These are phyloP conservation scores for Stegophylla sp. DNA, from an alignment of 2,888 invertebrate species.

Conservation along the genomic window DNA sequence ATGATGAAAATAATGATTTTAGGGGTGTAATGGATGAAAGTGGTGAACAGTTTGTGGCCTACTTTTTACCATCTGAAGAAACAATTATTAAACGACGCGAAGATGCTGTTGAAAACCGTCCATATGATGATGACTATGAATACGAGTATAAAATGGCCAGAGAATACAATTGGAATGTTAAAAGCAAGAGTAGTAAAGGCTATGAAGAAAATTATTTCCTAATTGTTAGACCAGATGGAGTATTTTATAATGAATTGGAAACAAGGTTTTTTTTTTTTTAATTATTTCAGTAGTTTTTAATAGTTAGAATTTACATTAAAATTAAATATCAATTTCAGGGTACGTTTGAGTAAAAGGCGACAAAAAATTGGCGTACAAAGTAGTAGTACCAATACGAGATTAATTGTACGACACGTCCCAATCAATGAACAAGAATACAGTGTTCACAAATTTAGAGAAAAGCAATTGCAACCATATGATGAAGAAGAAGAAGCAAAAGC, in stretches of 20 bases:
- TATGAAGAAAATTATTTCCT: constrained; percentile 98
- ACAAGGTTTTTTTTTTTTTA: constrained; percentile 68
- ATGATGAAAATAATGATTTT: constrained; percentile 62
- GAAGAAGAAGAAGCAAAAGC: constrained; percentile 73
- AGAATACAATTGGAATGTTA: constrained; percentile 99
- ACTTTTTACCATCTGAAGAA: constrained; percentile 93
- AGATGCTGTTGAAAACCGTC: constrained; percentile 77
- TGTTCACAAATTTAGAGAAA: constrained; percentile 85
- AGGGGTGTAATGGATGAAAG: constrained; percentile 99
- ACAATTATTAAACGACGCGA: constrained; percentile 87
- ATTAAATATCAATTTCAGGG: constrained; percentile 68
- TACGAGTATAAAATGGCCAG: constrained; percentile 97
- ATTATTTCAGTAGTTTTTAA: constrained; percentile 1
- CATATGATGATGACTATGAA: constrained; percentile 87
- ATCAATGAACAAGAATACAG: constrained; percentile 84
- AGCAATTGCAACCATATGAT: constrained; percentile 85
- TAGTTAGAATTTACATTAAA: constrained; percentile 34
- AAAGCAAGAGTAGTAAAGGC: constrained; percentile 92
- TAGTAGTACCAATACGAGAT: constrained; percentile 80
- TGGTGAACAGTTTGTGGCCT: constrained; percentile 98
- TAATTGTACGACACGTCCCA: constrained; percentile 89
- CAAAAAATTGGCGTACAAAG: constrained; percentile 76
- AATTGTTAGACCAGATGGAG: constrained; percentile 86
- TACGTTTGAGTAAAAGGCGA: constrained; percentile 89
- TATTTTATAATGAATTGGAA: constrained; percentile 94